Evolutionary conservation across 1,140 invertebrate species (phyloP).

Genomic region (Drosophila biarmipes): DNA sequence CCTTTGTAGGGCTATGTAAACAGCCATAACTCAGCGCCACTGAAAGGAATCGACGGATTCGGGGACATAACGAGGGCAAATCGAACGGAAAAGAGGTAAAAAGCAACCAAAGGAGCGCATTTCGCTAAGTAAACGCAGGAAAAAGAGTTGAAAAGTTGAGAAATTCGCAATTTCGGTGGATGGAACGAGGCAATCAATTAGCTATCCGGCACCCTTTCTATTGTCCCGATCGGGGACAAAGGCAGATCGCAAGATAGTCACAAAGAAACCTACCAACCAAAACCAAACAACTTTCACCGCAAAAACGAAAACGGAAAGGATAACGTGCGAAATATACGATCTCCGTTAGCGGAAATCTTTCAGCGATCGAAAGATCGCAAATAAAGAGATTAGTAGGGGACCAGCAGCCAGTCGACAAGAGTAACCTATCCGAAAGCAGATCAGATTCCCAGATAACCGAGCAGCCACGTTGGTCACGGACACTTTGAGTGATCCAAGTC

Average conservation of each 20-base stretch:
- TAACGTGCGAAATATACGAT: conserved; percentile 61
- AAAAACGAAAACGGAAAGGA: conserved; percentile 47
- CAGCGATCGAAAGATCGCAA: conserved; percentile 34
- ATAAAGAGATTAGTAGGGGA: conserved; percentile 20
- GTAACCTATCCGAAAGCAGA: conserved; percentile 11
- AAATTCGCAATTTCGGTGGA: conserved; percentile 43
- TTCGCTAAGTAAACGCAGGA: conserved; percentile 18
- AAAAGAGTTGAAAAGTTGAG: conserved; percentile 79
- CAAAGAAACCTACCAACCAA: conserved; percentile 32
- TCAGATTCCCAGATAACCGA: conserved; percentile 15
- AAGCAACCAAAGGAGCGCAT: conserved; percentile 42
- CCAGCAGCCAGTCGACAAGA: neutral
- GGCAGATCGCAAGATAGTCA: conserved; percentile 31
- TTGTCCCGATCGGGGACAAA: neutral
- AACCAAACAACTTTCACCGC: conserved; percentile 71
- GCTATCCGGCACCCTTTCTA: conserved; percentile 47
- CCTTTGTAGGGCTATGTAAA: conserved; percentile 79
- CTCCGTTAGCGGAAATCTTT: conserved; percentile 37
- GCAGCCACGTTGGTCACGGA: conserved; percentile 26
- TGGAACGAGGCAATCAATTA: conserved; percentile 64
- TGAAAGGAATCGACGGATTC: conserved; percentile 21
- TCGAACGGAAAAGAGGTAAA: conserved; percentile 15
- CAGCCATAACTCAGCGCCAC: conserved; percentile 60
- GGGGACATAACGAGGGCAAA: conserved; percentile 13
- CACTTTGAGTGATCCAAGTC: conserved; percentile 43